Conservation (phyloP, 37 sponge, comb jelly and placozoan genomes). For the Diacarnus erythraeanus region DNA sequence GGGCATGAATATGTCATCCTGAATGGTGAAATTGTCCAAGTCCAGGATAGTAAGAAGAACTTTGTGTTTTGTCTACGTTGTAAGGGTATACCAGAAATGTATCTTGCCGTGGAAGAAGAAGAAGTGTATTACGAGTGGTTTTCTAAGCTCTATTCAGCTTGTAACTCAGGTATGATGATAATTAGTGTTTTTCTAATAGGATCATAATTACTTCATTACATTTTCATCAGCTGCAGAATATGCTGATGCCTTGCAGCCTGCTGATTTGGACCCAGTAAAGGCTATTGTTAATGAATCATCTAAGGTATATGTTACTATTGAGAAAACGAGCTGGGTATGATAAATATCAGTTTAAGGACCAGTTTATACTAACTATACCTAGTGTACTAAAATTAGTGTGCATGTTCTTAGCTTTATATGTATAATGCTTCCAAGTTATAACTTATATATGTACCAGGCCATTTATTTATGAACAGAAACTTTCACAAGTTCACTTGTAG, state of each 20-base stretch:
- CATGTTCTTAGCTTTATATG: too few relatives aligned
- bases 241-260: background rate
- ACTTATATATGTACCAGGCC: too few relatives aligned
- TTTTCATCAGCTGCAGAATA: constrained; percentile 1
- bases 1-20: constrained; percentile 61
- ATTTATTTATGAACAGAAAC: too few relatives aligned
- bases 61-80: constrained; percentile 47
- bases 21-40: constrained; percentile 25
- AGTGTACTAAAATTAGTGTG: too few relatives aligned
- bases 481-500: too few relatives aligned
- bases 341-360: too few relatives aligned
- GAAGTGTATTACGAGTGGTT: constrained; percentile 55
- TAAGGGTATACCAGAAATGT: constrained; percentile 50
- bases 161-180: constrained; percentile 4
- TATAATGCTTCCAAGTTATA: too few relatives aligned
- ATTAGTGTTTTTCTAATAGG: background rate
- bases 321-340: too few relatives aligned
- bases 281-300: constrained; percentile 1
- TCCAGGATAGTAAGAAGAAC: constrained; percentile 49
- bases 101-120: constrained; percentile 62
- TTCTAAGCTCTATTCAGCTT: constrained; percentile 8
- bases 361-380: too few relatives aligned
- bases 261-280: background rate
- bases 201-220: background rate
- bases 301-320: too few relatives aligned